Conservation (phyloP, 1,140 invertebrate species). For the Battus philenor region DNA sequence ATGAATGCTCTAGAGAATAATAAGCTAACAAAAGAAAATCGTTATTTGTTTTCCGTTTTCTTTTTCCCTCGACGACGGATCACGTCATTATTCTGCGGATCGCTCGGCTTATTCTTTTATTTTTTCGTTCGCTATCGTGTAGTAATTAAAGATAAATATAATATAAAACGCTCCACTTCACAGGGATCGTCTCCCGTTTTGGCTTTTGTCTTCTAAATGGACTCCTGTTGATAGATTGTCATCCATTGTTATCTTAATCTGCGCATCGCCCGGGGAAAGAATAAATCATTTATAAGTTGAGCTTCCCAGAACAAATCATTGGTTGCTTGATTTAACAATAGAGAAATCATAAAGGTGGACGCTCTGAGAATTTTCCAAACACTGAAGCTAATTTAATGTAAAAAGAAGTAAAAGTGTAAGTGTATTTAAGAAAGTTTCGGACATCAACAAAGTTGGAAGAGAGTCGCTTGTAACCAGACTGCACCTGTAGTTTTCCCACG, state of each 20-base stretch:
- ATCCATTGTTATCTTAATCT: constrained; percentile 73
- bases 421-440: constrained; percentile 31
- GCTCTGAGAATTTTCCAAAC: background rate
- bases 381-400: constrained; percentile 8
- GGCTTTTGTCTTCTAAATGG: constrained; percentile 67
- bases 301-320: background rate
- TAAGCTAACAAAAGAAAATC: constrained; percentile 74
- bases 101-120: constrained; percentile 35
- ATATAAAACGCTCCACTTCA: constrained; percentile 70
- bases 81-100: constrained; percentile 63
- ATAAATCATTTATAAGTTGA: constrained; percentile 71
- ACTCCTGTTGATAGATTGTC: constrained; percentile 69
- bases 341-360: background rate
- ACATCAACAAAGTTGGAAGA: constrained; percentile 25
- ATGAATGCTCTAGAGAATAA: constrained; percentile 69
- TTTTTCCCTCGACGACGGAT: constrained; percentile 53
- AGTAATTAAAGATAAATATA: constrained; percentile 75
- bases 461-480: constrained; percentile 29
- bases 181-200: constrained; percentile 42
- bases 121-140: constrained; percentile 49
- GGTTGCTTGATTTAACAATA: background rate
- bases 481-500: constrained; percentile 36
- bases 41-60: constrained; percentile 67
- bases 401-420: constrained; percentile 23
- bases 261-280: constrained; percentile 43